These are phyloP conservation scores for Scaeva pyrastri DNA, from an alignment of 2,888 invertebrate genomes.

Conservation along the genomic window DNA sequence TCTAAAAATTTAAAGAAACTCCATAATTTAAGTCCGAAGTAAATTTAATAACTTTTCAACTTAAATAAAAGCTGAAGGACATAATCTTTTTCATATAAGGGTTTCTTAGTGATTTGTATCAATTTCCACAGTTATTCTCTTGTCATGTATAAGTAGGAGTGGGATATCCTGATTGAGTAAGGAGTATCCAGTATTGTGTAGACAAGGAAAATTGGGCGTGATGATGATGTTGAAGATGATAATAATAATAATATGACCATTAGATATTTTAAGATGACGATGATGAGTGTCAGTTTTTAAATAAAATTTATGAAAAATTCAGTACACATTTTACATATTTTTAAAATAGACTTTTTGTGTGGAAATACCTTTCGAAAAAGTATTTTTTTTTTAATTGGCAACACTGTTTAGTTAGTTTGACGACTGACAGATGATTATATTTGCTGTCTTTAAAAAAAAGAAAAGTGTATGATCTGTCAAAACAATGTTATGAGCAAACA, in stretches of 20 bases:
- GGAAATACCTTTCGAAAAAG: no score
- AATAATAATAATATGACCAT: conserved; percentile 41
- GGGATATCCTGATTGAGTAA: not conserved
- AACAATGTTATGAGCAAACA: no score
- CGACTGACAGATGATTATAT: no score
- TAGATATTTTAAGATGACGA: conserved; percentile 60
- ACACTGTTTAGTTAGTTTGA: no score
- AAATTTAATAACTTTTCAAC: not conserved
- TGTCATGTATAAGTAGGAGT: not conserved
- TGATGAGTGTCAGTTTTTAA: conserved; percentile 62
- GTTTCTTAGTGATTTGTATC: conserved; percentile 24
- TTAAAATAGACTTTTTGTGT: no score
- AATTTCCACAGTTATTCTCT: not conserved
- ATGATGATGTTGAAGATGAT: not conserved
- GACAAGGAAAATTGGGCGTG: not conserved
- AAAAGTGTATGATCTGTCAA: no score
- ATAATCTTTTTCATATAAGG: not conserved
- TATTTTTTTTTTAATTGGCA: no score
- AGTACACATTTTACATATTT: no score
- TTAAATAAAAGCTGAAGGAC: not conserved
- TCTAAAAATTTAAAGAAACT: not conserved
- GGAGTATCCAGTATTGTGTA: no score
- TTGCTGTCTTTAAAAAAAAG: no score
- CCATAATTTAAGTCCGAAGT: not conserved
- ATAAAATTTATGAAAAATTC: no score